Conservation (phyloP, 2,113 vertebrate genomes). For the Pipra filicauda region DNA sequence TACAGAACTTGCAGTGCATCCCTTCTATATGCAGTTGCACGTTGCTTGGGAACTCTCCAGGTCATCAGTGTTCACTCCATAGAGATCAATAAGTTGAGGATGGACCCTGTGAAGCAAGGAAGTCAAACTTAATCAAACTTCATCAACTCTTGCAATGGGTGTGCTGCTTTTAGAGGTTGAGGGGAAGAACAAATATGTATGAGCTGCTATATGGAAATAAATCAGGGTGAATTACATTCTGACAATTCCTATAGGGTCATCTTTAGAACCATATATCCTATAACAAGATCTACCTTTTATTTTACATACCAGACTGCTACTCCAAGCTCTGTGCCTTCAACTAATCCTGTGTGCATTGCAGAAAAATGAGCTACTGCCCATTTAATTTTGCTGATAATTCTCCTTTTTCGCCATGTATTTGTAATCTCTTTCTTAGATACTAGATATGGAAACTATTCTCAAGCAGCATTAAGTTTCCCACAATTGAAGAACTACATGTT, state of each 20-base stretch:
- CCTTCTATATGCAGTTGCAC: slow-evolving; percentile 77
- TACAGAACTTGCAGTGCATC: not conserved
- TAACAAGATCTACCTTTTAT: not conserved
- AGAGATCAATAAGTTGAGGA: slow-evolving; percentile 80
- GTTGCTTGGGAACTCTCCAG: slow-evolving; percentile 71
- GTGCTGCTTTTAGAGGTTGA: not conserved
- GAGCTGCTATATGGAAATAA: not conserved
- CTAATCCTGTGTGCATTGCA: not conserved
- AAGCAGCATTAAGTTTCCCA: not conserved
- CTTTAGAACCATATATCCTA: not conserved
- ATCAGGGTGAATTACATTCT: not conserved
- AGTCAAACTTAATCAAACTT: not conserved
- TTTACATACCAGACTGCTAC: not conserved
- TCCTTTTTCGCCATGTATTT: not conserved
- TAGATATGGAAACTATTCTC: not conserved
- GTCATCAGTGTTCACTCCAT: slow-evolving; percentile 76
- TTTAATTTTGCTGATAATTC: not conserved
- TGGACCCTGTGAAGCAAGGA: slow-evolving; percentile 75
- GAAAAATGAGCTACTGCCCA: not conserved
- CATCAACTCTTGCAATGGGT: not conserved
- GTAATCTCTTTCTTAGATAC: not conserved
- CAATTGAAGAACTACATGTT: not conserved
- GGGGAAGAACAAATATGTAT: not conserved
- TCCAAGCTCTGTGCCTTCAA: not conserved
- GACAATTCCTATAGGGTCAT: not conserved